Base-by-base conservation (phyloP, 2,888 invertebrate species). In the Lymantria monacha region DNA sequence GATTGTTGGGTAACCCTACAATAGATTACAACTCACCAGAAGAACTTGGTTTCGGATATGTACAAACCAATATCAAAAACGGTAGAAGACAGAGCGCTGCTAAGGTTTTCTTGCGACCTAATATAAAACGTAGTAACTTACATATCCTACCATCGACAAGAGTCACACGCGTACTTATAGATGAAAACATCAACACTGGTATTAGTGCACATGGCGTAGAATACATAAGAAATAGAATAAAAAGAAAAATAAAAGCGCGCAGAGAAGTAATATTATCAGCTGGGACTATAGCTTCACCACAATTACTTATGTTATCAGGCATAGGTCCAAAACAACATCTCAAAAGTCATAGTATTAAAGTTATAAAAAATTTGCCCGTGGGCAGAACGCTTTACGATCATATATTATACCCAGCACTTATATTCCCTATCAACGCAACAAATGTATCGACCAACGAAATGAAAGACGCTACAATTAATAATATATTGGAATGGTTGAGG, bases 261-360 rank as follows among this genome's bases (percentile, higher is more conserved):
- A 93, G 92, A 65, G 95, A 95, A 81, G 93, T 97, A 0, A 94
- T 97, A 49, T 58, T 96, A 3, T 93, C 95, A 9, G 96, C 94
- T 1, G 97, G 97, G 0, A 93, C 96, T 0, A 94, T 97, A 51
- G 96, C 95, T 63, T 93, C 95, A 0, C 96, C 97, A 0, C 97
- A 97, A 72, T 77, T 97, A 9, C 91, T 97, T 7, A 95, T 97
- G 96, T 76, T 96, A 13, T 95, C 95, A 0, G 96, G 96, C 1
- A 81, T 95, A 9, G 94, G 94, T 1, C 94, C 94, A 0, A 85
- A 83, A n/a, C 80, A 92, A 43, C 93, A 94, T 60, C 84, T 94
- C 3, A 72, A 78, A 30, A 81, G 87, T 50, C 70, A 88, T 41
- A 90, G 91, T n/a, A 93, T 94, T 38, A 83, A 90, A 0, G 87